These are phyloP conservation scores for Seriola dumerili DNA, from an alignment of 2,113 vertebrate species.

Conservation along the genomic window DNA sequence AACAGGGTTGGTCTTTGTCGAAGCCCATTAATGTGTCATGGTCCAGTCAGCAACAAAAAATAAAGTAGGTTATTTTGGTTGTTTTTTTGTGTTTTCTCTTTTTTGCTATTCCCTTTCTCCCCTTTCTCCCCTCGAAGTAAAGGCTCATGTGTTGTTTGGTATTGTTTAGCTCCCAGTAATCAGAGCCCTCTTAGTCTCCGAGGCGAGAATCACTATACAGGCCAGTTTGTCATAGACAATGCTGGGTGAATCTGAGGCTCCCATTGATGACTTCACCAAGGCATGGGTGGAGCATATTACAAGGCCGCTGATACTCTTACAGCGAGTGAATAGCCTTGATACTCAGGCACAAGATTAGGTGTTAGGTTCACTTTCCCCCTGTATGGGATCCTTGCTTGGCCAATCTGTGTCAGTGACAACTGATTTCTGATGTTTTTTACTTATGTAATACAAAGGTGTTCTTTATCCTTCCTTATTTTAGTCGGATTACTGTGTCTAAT, in stretches of 20 bases:
- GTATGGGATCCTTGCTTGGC: neutral
- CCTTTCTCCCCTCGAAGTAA: neutral
- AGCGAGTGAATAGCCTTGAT: slow-evolving; percentile 19
- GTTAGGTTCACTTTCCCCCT: slow-evolving; percentile 1
- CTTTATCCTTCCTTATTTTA: neutral
- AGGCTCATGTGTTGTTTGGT: slow-evolving; percentile 52
- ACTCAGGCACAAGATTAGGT: neutral
- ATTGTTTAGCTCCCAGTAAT: slow-evolving; percentile 66
- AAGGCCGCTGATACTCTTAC: slow-evolving; percentile 40
- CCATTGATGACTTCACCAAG: slow-evolving; percentile 40
- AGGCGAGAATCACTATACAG: slow-evolving; percentile 54
- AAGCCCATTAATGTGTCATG: neutral
- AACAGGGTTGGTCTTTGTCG: slow-evolving; percentile 50
- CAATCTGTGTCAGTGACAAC: neutral
- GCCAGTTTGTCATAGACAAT: slow-evolving; percentile 47
- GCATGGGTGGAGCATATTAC: slow-evolving; percentile 33
- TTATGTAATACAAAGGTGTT: neutral
- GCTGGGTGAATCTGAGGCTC: slow-evolving; percentile 47
- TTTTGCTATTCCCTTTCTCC: slow-evolving; percentile 7
- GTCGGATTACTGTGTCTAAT: slow-evolving; percentile 22
- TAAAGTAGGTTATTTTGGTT: slow-evolving; percentile 37
- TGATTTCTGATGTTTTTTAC: neutral
- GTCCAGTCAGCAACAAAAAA: slow-evolving; percentile 13
- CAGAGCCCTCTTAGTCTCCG: slow-evolving; percentile 63
- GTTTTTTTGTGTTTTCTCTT: neutral